Evolutionary conservation across 64 coral and sea anemone genomes (phyloP), one percentile per base, ranked within the genome.

Genomic region (Astreopora myriophthalma): DNA sequence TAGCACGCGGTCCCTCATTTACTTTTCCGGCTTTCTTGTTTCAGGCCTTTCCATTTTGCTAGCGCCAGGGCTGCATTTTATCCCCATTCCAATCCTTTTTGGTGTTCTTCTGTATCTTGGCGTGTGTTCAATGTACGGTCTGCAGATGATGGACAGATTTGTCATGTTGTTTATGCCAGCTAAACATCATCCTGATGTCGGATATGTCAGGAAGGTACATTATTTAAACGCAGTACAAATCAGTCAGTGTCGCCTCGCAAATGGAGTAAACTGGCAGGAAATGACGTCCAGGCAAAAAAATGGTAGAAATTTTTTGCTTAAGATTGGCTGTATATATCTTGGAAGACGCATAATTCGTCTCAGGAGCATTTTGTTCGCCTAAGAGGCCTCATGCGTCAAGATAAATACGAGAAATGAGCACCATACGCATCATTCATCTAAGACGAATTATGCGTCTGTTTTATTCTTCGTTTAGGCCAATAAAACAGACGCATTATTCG

Each of bases 111-210:
- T 95, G 11, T 92, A 95, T 57, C 84, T 95, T 24, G 94, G 94
- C 14, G 69, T 91, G 2, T 84, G 34, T 1, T 95, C 94, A 14
- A 24, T 95, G 63, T 90, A 75, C 17, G 90, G 90, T 37, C 86
- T 87, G 26, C 94, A 95, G 51, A 78, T 95, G 34, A 75, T 88
- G 24, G 86, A 73, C 55, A 84, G 94, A 25, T 62, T 80, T 5
- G 81, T 96, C 3, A 96, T 96, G 94, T 46, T 96, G 40, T 92
- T 96, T 6, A 96, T 92, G 77, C 94, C 94, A 7, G 69, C 77
- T 1, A 96, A 96, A 79, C 94, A 96, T 69, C 90, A 96, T 27
- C 94, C 94, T 23, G 94, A 96, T 80, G 82, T 92, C 68, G 64
- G 75, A 58, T 96, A 92, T 26, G 94, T 96, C 20, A 87, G 94